phyloP scores from a whole-genome alignment of 2,888 invertebrate genomes.

The Silvanus unidentatus region DNA sequence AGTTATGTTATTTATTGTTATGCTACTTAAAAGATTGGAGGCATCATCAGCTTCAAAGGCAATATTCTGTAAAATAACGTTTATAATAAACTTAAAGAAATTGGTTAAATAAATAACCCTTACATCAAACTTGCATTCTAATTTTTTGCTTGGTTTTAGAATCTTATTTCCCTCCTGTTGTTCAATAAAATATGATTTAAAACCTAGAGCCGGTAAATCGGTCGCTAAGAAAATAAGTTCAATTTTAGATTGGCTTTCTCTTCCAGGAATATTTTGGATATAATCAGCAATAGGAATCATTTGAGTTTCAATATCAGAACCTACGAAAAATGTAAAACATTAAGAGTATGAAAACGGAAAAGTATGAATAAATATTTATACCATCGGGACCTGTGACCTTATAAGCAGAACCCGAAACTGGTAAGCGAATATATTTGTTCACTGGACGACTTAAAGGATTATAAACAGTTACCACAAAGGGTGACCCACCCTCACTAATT shows the following conservation, averaged over 20 bases:
- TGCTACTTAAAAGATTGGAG: conserved; percentile 52
- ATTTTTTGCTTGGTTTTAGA: conserved; percentile 22
- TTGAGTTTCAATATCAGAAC: conserved; percentile 16
- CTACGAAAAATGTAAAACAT: too few species aligned
- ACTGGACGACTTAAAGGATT: conserved; percentile 69
- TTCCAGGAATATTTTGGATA: conserved; percentile 56
- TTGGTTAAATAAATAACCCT: not conserved
- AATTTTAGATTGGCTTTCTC: conserved; percentile 56
- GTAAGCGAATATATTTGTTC: conserved; percentile 57
- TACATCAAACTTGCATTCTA: not conserved
- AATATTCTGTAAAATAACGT: conserved; percentile 14
- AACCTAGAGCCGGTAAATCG: conserved; percentile 62
- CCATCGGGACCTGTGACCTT: conserved; percentile 60
- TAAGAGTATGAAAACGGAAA: too few species aligned
- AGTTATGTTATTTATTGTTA: conserved; percentile 46
- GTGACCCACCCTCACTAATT: conserved; percentile 54
- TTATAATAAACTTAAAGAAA: too few species aligned
- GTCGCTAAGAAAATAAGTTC: conserved; percentile 69
- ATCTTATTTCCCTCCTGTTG: conserved; percentile 20
- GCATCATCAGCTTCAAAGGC: conserved; percentile 42
- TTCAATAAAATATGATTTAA: conserved; percentile 56
- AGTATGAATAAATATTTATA: too few species aligned
- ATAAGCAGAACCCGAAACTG: conserved; percentile 55
- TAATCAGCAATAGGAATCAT: conserved; percentile 51
- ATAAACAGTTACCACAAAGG: conserved; percentile 71